phyloP scores from a whole-genome alignment of 37 sponge, comb jelly and placozoan genomes.

The Agelas oroides region DNA sequence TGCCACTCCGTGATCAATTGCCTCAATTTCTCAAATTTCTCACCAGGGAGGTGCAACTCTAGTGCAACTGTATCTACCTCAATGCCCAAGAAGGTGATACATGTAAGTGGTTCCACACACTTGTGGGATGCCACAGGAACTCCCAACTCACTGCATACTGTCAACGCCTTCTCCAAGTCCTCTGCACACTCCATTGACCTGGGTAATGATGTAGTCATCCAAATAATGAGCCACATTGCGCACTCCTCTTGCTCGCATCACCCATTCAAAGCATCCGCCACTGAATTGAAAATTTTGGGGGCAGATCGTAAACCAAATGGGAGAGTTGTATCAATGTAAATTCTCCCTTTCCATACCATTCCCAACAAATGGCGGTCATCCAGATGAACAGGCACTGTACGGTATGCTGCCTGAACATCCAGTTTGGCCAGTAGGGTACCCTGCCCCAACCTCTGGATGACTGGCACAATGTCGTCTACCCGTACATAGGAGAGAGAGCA shows the following conservation, averaged over 20 bases:
- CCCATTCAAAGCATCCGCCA: conserved; percentile 10
- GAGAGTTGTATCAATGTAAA: not conserved
- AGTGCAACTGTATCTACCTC: not conserved
- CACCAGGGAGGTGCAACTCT: conserved; percentile 4
- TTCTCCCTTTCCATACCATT: not conserved
- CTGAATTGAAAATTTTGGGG: conserved; percentile 6
- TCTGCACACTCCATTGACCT: not conserved
- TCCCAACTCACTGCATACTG: not conserved
- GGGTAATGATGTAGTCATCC: conserved; percentile 3
- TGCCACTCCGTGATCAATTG: not conserved
- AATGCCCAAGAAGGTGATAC: conserved; percentile 10
- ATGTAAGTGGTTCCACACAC: conserved; percentile 2
- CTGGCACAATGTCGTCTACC: conserved; percentile 4
- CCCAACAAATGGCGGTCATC: conserved; percentile 27
- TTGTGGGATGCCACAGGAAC: conserved; percentile 10
- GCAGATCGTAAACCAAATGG: not conserved
- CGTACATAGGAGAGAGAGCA: conserved; percentile 10
- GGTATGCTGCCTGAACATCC: conserved; percentile 40
- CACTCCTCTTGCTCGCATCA: not conserved
- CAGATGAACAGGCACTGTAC: conserved; percentile 40
- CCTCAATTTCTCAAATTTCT: not conserved
- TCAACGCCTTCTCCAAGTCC: not conserved
- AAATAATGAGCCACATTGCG: not conserved
- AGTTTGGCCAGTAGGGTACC: conserved; percentile 21
- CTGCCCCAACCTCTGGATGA: not conserved